Conservation (phyloP, 2,113 vertebrate species). For the Bambusicola thoracicus region DNA sequence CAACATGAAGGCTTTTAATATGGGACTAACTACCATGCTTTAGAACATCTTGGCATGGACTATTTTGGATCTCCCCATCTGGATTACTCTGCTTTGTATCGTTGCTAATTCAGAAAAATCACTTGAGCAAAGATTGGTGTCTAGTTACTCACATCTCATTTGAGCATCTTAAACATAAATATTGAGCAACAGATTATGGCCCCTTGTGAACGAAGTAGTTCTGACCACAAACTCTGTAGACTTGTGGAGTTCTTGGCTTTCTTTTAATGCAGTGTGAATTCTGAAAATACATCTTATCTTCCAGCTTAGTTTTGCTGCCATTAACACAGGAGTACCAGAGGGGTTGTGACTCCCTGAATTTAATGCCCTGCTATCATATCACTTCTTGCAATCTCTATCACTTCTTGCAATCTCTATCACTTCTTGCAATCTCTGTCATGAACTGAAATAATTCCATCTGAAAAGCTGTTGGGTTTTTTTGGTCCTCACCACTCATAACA, state of each 20-base stretch:
- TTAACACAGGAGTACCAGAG: neutral
- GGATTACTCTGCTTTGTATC: neutral
- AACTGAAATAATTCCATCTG: neutral
- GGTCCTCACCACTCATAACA: neutral
- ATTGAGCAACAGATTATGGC: neutral
- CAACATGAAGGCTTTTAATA: neutral
- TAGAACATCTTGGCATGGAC: neutral
- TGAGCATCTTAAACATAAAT: neutral
- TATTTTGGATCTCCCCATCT: neutral
- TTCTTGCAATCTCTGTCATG: rapidly evolving
- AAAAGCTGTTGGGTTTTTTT: rapidly evolving
- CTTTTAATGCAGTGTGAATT: neutral
- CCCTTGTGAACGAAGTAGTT: neutral
- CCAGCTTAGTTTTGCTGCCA: neutral
- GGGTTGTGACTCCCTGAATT: neutral
- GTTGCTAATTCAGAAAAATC: neutral
- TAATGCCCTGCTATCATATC: neutral
- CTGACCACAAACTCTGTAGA: neutral
- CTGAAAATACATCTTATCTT: neutral
- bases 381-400: too few relatives aligned
- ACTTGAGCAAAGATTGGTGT: neutral
- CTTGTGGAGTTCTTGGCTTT: neutral
- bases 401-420: too few relatives aligned
- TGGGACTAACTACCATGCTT: neutral
- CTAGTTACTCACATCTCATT: neutral